Conservation (phyloP, 1,140 invertebrate species). For the Aethina tumida region DNA sequence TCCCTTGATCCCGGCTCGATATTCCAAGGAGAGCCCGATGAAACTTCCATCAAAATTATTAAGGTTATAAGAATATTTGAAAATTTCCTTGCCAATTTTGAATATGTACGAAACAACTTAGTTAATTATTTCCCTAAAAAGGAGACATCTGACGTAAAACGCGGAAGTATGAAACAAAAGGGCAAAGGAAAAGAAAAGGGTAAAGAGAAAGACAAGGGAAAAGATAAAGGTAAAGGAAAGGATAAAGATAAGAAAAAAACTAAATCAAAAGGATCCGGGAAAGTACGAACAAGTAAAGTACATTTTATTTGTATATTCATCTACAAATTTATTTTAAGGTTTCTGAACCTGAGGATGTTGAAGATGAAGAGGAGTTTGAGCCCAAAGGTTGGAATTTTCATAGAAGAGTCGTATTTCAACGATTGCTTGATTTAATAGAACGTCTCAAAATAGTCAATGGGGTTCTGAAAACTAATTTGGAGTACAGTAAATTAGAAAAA, state of each 20-base stretch:
- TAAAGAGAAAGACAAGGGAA: conserved; percentile 36
- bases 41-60: conserved; percentile 44
- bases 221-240: too few species aligned
- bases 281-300: too few species aligned
- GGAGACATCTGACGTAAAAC: neutral
- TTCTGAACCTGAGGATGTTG: conserved; percentile 1
- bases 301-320: too few species aligned
- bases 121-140: conserved; percentile 36
- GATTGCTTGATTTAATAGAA: conserved; percentile 56
- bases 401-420: conserved; percentile 57
- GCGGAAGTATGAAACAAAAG: too few species aligned
- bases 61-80: conserved; percentile 40
- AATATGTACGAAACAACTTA: conserved; percentile 45
- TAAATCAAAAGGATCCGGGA: too few species aligned
- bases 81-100: conserved; percentile 38
- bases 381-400: conserved; percentile 63
- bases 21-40: conserved; percentile 62
- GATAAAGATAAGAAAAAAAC: too few species aligned
- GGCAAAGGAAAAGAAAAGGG: too few species aligned
- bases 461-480: conserved; percentile 61
- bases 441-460: conserved; percentile 48
- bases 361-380: conserved; percentile 13
- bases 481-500: conserved; percentile 81
- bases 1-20: conserved; percentile 48
- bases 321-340: too few species aligned